Conservation (phyloP, 1,140 invertebrate species). For the Cotesia chilonis region DNA sequence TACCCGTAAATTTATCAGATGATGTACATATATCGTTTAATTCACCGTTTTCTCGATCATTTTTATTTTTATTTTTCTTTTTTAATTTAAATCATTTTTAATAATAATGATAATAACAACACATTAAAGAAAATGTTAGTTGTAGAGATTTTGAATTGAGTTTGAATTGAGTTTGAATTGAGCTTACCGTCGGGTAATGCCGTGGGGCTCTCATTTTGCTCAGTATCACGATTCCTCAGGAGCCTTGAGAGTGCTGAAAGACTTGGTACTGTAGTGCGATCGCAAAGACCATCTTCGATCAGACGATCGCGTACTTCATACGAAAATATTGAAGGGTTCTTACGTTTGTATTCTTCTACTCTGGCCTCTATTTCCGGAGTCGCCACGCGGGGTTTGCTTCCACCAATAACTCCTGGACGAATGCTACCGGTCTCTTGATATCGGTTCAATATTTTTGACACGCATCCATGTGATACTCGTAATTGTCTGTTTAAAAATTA, state of each 20-base stretch:
- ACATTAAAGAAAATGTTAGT: background rate
- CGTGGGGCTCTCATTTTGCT: conserved; percentile 65
- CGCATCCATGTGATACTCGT: conserved; percentile 83
- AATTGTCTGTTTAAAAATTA: conserved; percentile 68
- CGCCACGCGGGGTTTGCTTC: conserved; percentile 79
- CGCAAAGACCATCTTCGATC: conserved; percentile 84
- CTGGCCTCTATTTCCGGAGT: conserved; percentile 82
- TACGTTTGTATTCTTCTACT: conserved; percentile 87
- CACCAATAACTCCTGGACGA: conserved; percentile 82
- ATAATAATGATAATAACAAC: background rate
- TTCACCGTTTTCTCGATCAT: conserved; percentile 39
- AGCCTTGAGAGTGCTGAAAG: conserved; percentile 86
- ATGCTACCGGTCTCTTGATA: conserved; percentile 87
- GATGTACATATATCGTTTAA: conserved; percentile 47
- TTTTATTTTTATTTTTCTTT: background rate
- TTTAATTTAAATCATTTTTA: background rate
- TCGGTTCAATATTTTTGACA: conserved; percentile 83
- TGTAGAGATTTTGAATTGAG: background rate
- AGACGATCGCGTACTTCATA: conserved; percentile 90
- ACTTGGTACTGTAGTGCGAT: conserved; percentile 81
- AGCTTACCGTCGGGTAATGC: conserved; percentile 61
- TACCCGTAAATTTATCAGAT: conserved; percentile 54
- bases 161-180: background rate
- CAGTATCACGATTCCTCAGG: conserved; percentile 75
- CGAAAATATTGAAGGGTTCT: conserved; percentile 89